Base-by-base conservation (phyloP, 2,113 vertebrate species). In the Mola mola region DNA sequence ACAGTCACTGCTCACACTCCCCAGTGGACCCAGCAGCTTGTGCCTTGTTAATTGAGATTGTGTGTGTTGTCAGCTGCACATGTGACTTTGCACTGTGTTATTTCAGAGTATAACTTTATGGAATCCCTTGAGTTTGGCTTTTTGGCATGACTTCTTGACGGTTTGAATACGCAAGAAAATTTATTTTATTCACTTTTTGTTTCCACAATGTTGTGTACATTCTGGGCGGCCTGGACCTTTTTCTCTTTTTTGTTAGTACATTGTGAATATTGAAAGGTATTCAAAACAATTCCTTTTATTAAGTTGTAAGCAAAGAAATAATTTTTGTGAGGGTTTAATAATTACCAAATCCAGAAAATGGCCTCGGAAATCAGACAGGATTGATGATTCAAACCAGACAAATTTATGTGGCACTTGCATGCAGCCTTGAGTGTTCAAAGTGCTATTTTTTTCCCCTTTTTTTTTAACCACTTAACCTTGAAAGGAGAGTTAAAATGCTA, bases 11-110 rank as follows among this genome's bases (percentile, higher is more conserved):
- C 2, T 34, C 22, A 8, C 40, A 5, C 20, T 8, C 28, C 46
- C 19, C 3, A 6, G 33, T 29, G 22, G 11, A 61, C 43, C 43
- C 66, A 28, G 67, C 51, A 72, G 68, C 44, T 72, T 82, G 86
- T 86, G 86, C 86, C 85, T 89, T 88, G 66, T 69, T 46, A 74
- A 75, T 20, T 65, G 67, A 75, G 82, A 84, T 73, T 82, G 72
- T 79, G 66, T 57, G 72, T 75, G 81, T 44, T 22, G 6, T 73
- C 41, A 53, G 71, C 73, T 74, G 69, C 77, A 81, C 72, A 72
- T 36, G 38, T 53, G 74, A 87, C 75, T 83, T 87, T 88, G 76
- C 88, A 87, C 80, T 86, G 81, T 88, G 85, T 84, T 29, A 36
- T 67, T 52, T 62, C 49, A 11, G 31, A 60, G 2, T 19, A 4